Base-by-base conservation (phyloP, 64 coral and sea anemone species). In the Actinia equina region DNA sequence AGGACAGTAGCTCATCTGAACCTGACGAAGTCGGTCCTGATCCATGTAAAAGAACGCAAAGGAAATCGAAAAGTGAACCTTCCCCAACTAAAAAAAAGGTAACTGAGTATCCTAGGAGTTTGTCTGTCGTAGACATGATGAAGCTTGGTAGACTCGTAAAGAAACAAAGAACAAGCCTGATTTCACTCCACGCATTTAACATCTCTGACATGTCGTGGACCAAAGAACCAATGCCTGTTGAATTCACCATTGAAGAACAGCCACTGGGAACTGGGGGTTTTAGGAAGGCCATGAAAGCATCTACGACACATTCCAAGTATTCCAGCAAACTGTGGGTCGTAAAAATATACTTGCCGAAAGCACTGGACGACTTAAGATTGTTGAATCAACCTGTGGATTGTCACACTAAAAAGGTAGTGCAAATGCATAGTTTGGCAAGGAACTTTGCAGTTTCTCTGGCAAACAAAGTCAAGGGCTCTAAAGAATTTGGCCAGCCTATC, bases 61-160 rank as follows among this genome's bases (percentile, higher is more conserved):
- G n/a, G 71, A 42, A 77, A 17, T 77, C 41, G 17, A n/a, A 77
- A n/a, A 8, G 16, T 26, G 41, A n/a, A 9, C 7, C 22, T 9
- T n/a, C 71, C 17, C 71, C 71, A 37, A 37, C 71, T 42, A 17
- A 11, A 26, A 42, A 8, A 77, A 8, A 7, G 8, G 71, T 17
- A 42, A 77, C n/a, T 9, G 71, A 11, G 41, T 26, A 26, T 26
- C 71, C 71, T 42, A n/a, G 16, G 41, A 89, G 92, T 30, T 59
- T 93, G 37, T 93, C 92, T 30, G 60, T 93, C n/a, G 64, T 89
- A 14, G 87, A 89, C 44, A 93, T 93, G 92, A 42, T 89, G 71
- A 85, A 85, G 57, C 87, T 89, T 55, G 92, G 87, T 20, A 89
- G 69, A 60, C 70, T 89, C 44, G 86, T 93, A 46, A 79, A 30